Evolutionary conservation across 1,140 invertebrate species (phyloP).

Genomic region (Nixonia krombeini): DNA sequence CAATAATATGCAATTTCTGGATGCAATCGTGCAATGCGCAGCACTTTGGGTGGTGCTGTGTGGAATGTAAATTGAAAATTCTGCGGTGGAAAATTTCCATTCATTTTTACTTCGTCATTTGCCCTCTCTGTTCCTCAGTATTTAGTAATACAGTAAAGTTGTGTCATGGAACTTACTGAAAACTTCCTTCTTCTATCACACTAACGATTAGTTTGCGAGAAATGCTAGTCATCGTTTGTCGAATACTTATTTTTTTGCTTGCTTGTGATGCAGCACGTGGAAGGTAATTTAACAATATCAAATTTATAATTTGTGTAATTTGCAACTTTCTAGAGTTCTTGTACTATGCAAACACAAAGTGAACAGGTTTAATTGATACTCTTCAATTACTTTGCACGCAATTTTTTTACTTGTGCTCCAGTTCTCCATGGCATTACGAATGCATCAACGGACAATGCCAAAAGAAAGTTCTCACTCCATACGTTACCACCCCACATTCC

Average conservation of each 20-base stretch:
- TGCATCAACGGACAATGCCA: constrained; percentile 55
- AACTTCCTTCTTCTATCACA: not conserved
- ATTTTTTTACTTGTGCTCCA: too few relatives aligned
- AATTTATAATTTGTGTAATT: too few relatives aligned
- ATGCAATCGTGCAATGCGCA: too few relatives aligned
- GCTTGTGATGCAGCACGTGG: not conserved
- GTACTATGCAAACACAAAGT: too few relatives aligned
- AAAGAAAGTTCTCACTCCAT: constrained; percentile 52
- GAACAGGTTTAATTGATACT: too few relatives aligned
- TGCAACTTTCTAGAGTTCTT: too few relatives aligned
- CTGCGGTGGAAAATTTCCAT: too few relatives aligned
- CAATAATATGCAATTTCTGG: too few relatives aligned
- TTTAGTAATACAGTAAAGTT: not conserved
- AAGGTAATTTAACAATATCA: too few relatives aligned
- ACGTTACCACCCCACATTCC: constrained; percentile 37
- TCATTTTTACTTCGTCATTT: not conserved
- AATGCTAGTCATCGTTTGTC: not conserved
- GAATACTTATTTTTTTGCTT: not conserved
- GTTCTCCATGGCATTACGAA: constrained; percentile 62
- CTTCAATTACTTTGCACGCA: too few relatives aligned
- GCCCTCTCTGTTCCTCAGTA: not conserved
- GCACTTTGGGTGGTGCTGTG: too few relatives aligned
- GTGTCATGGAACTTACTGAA: not conserved
- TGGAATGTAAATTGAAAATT: too few relatives aligned
- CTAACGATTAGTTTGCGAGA: not conserved